Percentiles rank a stretch among this genome's conserved stretches.
Evolutionary conservation across 2,797 vertebrate genomes (phyloP).

Genomic region (Tympanoctomys barrerae): DNA sequence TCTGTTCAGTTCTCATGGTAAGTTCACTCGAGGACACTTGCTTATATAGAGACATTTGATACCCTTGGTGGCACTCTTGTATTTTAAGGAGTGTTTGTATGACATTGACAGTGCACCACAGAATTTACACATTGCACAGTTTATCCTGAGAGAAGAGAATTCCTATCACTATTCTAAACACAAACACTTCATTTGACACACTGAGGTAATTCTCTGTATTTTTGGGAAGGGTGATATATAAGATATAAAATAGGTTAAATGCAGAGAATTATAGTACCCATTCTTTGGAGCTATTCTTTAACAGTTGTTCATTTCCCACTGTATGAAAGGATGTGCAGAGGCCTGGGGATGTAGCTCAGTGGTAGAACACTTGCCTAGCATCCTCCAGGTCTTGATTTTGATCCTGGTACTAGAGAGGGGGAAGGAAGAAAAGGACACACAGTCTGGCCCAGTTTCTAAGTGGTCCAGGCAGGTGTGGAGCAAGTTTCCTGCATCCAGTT

Average conservation of each 20-base stretch:
- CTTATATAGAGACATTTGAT: accelerated
- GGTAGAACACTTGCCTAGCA: background rate
- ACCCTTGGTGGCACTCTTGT: too few species aligned
- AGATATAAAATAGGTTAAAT: background rate
- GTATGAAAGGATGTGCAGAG: too few species aligned
- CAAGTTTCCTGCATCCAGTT: background rate
- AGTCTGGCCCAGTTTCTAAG: background rate
- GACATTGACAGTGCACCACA: accelerated
- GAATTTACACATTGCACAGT: background rate
- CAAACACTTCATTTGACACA: background rate
- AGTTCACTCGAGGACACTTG: background rate
- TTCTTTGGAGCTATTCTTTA: background rate
- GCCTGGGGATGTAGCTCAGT: background rate
- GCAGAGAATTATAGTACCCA: background rate
- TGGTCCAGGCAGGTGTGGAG: background rate
- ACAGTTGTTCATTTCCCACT: too few species aligned
- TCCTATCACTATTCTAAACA: background rate
- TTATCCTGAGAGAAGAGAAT: background rate
- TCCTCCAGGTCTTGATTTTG: background rate
- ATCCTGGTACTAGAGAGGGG: too few species aligned
- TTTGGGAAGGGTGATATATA: background rate
- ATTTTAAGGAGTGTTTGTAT: accelerated
- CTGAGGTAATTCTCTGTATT: background rate
- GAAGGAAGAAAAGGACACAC: background rate
- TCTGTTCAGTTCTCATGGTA: background rate